Conservation (phyloP, 1,140 invertebrate species). For the Lordiphosa clarofinis region DNA sequence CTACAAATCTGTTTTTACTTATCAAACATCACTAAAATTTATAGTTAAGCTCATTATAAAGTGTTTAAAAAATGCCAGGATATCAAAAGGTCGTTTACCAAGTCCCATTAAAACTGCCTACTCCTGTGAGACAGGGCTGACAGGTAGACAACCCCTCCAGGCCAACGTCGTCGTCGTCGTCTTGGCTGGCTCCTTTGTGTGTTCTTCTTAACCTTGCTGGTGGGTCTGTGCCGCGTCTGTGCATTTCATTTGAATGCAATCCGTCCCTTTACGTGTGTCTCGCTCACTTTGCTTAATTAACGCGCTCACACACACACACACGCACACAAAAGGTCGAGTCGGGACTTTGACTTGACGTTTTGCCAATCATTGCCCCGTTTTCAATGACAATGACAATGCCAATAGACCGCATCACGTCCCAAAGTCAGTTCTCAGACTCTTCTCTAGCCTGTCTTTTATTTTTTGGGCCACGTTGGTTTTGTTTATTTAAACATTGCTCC, state of each 20-base stretch:
- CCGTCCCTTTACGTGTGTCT: slow-evolving; percentile 52
- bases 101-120: background rate
- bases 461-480: slow-evolving; percentile 54
- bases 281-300: slow-evolving; percentile 78
- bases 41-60: background rate
- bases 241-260: slow-evolving; percentile 71
- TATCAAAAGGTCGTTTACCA: slow-evolving; percentile 2
- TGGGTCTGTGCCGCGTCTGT: slow-evolving; percentile 42
- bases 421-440: slow-evolving; percentile 48
- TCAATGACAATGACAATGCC: slow-evolving; percentile 51
- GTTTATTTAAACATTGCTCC: slow-evolving; percentile 56
- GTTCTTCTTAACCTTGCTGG: slow-evolving; percentile 42
- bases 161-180: slow-evolving; percentile 13
- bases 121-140: slow-evolving; percentile 2
- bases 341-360: slow-evolving; percentile 62
- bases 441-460: slow-evolving; percentile 21
- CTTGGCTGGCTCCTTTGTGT: slow-evolving; percentile 46
- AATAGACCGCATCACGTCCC: slow-evolving; percentile 64
- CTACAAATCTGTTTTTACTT: too few species aligned
- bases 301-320: slow-evolving; percentile 46
- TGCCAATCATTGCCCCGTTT: slow-evolving; percentile 69
- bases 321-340: slow-evolving; percentile 45
- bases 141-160: slow-evolving; percentile 46
- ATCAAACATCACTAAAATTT: background rate
- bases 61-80: slow-evolving; percentile 1